Evolutionary conservation across 2,113 vertebrate species (phyloP).

Genomic region (Grantiella picta): DNA sequence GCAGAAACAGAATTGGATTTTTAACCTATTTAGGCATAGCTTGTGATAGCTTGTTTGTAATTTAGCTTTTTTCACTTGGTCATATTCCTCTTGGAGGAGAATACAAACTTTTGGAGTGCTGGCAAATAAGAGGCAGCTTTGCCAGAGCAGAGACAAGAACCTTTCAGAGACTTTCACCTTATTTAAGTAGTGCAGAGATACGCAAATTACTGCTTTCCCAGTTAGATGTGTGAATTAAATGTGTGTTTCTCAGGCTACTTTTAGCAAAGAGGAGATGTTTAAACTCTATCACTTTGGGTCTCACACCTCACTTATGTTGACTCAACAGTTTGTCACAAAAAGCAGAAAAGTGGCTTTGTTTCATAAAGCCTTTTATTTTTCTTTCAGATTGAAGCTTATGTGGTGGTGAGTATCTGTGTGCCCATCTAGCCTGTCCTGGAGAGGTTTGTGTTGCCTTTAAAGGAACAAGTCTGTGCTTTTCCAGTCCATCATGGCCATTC

Average conservation of each 20-base stretch:
- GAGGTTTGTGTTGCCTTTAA: background rate
- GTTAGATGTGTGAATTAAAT: background rate
- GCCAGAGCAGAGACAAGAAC: background rate
- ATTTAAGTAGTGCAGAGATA: background rate
- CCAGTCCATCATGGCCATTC: background rate
- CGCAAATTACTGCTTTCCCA: background rate
- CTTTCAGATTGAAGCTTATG: constrained; percentile 86
- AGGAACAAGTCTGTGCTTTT: background rate
- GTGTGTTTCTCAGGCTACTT: background rate
- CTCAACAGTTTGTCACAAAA: background rate
- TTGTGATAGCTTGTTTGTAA: background rate
- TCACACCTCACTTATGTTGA: background rate
- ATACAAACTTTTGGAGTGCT: background rate
- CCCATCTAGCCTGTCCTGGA: background rate
- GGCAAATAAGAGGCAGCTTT: background rate
- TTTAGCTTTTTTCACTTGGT: background rate
- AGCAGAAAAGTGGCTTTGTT: background rate
- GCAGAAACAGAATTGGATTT: background rate
- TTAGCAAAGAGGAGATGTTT: background rate
- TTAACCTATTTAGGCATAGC: background rate
- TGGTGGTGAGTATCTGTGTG: constrained; percentile 84
- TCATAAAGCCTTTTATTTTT: background rate
- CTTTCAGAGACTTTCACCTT: background rate
- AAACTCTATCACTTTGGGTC: background rate
- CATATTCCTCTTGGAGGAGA: background rate